phyloP scores from a whole-genome alignment of 2,113 vertebrate species.

The Manacus vitellinus region DNA sequence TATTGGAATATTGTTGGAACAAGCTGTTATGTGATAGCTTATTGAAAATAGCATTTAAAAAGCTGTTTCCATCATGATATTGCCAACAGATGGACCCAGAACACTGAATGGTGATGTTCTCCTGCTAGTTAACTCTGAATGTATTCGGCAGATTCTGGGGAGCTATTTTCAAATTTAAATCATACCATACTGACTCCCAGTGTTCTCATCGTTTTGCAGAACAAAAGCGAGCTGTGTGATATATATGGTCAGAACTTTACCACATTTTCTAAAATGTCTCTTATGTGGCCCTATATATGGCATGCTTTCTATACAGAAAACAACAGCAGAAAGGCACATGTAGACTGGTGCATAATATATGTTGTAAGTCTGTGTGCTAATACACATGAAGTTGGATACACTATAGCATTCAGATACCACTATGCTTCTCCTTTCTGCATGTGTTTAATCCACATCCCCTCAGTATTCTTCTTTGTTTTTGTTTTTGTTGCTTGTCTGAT shows the following conservation, averaged over 20 bases:
- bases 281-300: background rate
- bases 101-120: slow-evolving; percentile 70
- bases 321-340: background rate
- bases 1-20: slow-evolving; percentile 76
- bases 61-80: slow-evolving; percentile 71
- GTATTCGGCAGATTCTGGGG: slow-evolving; percentile 39
- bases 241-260: background rate
- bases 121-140: slow-evolving; percentile 69
- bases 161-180: slow-evolving; percentile 52
- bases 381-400: rapidly evolving
- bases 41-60: slow-evolving; percentile 76
- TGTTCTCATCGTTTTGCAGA: background rate
- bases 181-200: slow-evolving; percentile 17
- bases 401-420: background rate
- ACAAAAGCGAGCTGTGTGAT: background rate
- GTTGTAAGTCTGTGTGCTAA: background rate
- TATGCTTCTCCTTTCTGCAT: background rate
- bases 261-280: background rate
- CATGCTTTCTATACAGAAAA: background rate
- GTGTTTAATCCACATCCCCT: background rate
- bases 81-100: slow-evolving; percentile 80
- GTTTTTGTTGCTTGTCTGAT: background rate
- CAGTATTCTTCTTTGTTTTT: background rate
- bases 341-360: background rate
- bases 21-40: slow-evolving; percentile 77